Base-by-base conservation (phyloP, 2,797 vertebrate species). In the Bradypodion ventrale region DNA sequence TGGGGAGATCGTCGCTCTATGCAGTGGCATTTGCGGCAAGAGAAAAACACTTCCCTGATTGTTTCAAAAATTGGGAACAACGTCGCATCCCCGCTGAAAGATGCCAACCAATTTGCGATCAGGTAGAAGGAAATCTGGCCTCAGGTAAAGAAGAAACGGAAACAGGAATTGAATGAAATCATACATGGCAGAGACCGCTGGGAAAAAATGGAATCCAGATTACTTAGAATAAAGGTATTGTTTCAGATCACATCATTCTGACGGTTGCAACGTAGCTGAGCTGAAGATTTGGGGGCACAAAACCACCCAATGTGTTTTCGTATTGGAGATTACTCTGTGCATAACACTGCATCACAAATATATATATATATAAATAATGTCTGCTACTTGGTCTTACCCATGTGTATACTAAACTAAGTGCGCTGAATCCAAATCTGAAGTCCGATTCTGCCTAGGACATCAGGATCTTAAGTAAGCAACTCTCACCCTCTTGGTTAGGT, bases 151-250 rank as follows among this genome's bases (percentile, higher is more conserved):
- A 86, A 83, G 70, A 25, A 27, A 2, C 79, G 80, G 62, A 87
- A 89, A 78, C 1, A 32, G 4, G 68, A 79, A 89, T 77, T 74
- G 6, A 74, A 79, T 78, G 44, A 85, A 84, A 86, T 83, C n/a
- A 60, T 63, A 84, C 85, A 62, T 75, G 44, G 15, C 23, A 90
- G 0, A 63, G 21, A 37, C 83, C 5, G 49, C 21, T 78, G 85
- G 27, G 49, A 16, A 56, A 72, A 82, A 85, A 80, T 65, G 40
- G 2, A 87, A 49, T 15, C 68, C 29, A 62, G 27, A 82, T 66
- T 35, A 59, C 46, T 60, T 40, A 40, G 37, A 75, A 59, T 40
- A 85, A 90, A 78, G 65, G 35, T 88, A 82, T 87, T 16, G 37
- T 85, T 90, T 91, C 52, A n/a, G 72, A 37, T 46, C 21, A 63